Base-by-base conservation (phyloP, 2,797 vertebrate genomes). In the Darevskia mixta region DNA sequence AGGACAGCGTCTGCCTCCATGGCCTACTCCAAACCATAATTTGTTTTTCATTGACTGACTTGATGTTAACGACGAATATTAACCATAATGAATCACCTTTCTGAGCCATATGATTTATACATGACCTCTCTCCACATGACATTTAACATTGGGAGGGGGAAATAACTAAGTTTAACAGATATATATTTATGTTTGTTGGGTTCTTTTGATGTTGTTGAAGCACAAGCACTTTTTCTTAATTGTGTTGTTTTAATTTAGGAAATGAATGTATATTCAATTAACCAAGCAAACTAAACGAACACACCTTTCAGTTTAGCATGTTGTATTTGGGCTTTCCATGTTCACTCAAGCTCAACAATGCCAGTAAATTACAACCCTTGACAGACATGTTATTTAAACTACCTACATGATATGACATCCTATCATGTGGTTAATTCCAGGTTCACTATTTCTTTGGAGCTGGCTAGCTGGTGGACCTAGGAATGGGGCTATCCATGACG, bases 21-120 rank as follows among this genome's bases (percentile, higher is more conserved):
- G 86, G 85, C 76, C 25, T 66, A 43, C 20, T 87, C 43, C 49
- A 67, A 72, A 90, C 18, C 9, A 76, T 77, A 45, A 79, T 82
- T 91, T 88, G 10, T 55, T 82, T 93, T 82, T 85, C 83, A 61
- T 79, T 90, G 64, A 43, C 38, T 72, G 84, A 32, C 41, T 81
- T 92, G 86, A 11, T 89, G 45, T 69, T 80, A 80, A 86, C 66
- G 86, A n/a, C 82, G 82, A 27, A 3, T 83, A 87, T 71, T 89
- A 90, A 84, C 58, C 43, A 84, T 83, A 86, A 77, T 85, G 41
- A 85, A 72, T 43, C 0, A 89, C 85, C 79, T 78, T 45, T 58
- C 43, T 73, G 61, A 78, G 29, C 87, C 85, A 80, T 84, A 75
- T 78, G 0, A 71, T 87, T 91, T 90, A 29, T 83, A 32, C 66